Percentiles rank a stretch among this genome's conserved stretches.
phyloP scores from a whole-genome alignment of 2,797 vertebrate genomes.

The Coccyzus lansbergi region DNA sequence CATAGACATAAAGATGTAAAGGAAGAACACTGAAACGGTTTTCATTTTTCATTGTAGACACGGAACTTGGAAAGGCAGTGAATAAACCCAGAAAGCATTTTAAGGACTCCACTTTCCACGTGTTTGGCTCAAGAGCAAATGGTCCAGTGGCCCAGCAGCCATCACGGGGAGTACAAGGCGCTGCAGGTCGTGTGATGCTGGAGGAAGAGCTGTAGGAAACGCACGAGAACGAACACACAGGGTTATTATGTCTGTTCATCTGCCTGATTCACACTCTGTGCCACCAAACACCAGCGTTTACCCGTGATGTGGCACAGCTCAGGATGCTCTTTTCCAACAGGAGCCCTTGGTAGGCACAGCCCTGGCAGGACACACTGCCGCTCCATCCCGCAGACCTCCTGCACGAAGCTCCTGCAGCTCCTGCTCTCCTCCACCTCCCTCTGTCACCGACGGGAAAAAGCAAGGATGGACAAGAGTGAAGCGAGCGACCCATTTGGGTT shows the following conservation, averaged over 20 bases:
- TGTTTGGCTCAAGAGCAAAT: neutral
- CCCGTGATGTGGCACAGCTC: neutral
- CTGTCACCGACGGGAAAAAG: accelerated
- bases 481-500: neutral
- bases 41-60: neutral
- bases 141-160: neutral
- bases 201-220: neutral
- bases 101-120: constrained; percentile 13
- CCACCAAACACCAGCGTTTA: accelerated
- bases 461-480: neutral
- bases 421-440: neutral
- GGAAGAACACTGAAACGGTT: neutral
- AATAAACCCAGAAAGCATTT: constrained; percentile 15
- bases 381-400: neutral
- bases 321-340: accelerated
- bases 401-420: neutral
- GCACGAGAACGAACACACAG: neutral
- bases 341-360: accelerated
- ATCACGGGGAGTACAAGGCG: neutral
- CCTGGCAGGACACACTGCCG: neutral
- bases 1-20: neutral
- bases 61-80: constrained; percentile 35
- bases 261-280: accelerated
- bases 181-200: neutral
- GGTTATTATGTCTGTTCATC: accelerated